A percentile compares a stretch with the other conserved stretches of the same genome.
phyloP scores from a whole-genome alignment of 2,797 vertebrate species.

The Discoglossus pictus region DNA sequence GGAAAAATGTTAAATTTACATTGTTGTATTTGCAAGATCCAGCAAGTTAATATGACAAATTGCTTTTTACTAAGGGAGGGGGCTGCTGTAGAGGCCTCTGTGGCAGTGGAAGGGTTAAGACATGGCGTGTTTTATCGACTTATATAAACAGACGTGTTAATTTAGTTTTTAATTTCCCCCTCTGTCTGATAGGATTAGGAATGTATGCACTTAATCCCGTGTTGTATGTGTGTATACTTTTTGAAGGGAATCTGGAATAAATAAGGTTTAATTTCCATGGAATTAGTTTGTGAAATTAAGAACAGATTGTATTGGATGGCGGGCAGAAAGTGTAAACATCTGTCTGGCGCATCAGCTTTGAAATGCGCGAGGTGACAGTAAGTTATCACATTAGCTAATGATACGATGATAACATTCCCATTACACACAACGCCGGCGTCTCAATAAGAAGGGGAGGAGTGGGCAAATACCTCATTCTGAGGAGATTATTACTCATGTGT shows the following conservation, averaged over 20 bases:
- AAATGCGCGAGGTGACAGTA: constrained; percentile 11
- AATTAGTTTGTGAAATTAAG: constrained; percentile 34
- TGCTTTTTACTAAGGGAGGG: too few relatives aligned
- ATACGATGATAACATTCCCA: neutral
- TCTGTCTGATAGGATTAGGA: constrained; percentile 2
- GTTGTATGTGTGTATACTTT: neutral
- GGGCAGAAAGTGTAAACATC: constrained; percentile 36
- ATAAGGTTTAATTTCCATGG: constrained; percentile 25
- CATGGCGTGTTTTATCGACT: neutral
- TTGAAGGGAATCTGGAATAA: constrained; percentile 17
- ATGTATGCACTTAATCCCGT: neutral
- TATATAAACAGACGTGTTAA: constrained; percentile 1
- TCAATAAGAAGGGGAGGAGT: neutral
- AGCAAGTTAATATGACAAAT: too few relatives aligned
- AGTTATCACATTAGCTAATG: constrained; percentile 3
- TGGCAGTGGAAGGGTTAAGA: neutral
- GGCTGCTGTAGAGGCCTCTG: too few relatives aligned
- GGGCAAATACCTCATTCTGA: neutral
- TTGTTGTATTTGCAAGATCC: too few relatives aligned
- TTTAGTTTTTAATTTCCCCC: neutral
- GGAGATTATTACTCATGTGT: neutral
- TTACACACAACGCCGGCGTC: neutral
- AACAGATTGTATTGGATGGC: constrained; percentile 38
- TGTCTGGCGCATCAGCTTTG: constrained; percentile 5
- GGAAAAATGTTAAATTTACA: too few relatives aligned